These are phyloP conservation scores for Gobionotothen gibberifrons DNA, from an alignment of 2,797 vertebrate species.

Conservation along the genomic window DNA sequence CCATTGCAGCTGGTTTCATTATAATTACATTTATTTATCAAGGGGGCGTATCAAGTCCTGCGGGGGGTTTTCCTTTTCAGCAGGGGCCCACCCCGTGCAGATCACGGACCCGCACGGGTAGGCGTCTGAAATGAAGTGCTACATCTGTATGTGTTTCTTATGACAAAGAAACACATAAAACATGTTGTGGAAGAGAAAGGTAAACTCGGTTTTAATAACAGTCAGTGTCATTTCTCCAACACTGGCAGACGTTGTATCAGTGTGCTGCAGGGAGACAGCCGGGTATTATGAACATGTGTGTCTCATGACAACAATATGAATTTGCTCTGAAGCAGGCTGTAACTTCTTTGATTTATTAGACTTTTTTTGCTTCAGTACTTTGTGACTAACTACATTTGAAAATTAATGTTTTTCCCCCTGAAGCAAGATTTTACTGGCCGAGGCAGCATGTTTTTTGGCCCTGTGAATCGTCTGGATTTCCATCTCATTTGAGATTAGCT, in stretches of 20 bases:
- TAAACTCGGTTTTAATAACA: slow-evolving; percentile 15
- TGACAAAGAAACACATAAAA: not conserved
- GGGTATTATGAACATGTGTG: not conserved
- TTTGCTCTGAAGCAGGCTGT: slow-evolving; percentile 26
- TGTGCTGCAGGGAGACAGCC: not conserved
- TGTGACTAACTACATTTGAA: slow-evolving; percentile 63
- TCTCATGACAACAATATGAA: slow-evolving; percentile 18
- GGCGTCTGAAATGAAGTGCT: too few relatives aligned
- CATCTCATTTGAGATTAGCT: slow-evolving; percentile 84
- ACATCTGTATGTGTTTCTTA: too few relatives aligned
- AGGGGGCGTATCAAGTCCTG: too few relatives aligned
- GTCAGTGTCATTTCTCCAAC: not conserved
- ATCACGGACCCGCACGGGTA: too few relatives aligned
- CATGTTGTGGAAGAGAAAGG: not conserved
- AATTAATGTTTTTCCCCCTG: slow-evolving; percentile 57
- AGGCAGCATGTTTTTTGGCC: slow-evolving; percentile 66
- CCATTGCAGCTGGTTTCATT: too few relatives aligned
- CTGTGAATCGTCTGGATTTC: slow-evolving; percentile 77
- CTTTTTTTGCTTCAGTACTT: slow-evolving; percentile 39
- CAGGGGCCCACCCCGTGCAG: too few relatives aligned
- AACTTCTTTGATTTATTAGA: slow-evolving; percentile 48
- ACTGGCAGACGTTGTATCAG: not conserved
- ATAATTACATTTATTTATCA: too few relatives aligned
- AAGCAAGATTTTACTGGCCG: slow-evolving; percentile 57
- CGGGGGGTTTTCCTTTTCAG: too few relatives aligned